Evolutionary conservation across 2,113 vertebrate species (phyloP).

Genomic region (Ammodytes marinus): DNA sequence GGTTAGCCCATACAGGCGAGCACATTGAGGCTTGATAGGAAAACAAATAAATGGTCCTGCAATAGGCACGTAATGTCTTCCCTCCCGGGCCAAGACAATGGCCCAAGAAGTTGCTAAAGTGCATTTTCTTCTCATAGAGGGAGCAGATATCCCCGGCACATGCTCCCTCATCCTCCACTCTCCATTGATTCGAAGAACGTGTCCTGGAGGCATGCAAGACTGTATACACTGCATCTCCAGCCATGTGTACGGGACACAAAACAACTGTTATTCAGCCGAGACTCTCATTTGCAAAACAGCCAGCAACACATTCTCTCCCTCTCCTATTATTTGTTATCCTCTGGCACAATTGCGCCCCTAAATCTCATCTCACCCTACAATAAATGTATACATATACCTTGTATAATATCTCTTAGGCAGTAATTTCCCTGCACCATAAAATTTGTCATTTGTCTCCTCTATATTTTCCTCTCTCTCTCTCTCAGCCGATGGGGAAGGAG

Average conservation of each 20-base stretch:
- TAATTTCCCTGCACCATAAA: slow-evolving; percentile 70
- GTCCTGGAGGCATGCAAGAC: slow-evolving; percentile 52
- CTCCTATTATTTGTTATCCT: slow-evolving; percentile 59
- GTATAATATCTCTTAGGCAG: slow-evolving; percentile 69
- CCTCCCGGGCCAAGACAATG: slow-evolving; percentile 41
- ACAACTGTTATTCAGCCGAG: slow-evolving; percentile 38
- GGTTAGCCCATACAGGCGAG: neutral
- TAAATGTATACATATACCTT: slow-evolving; percentile 66
- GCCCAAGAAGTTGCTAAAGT: slow-evolving; percentile 48
- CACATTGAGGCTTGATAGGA: slow-evolving; percentile 14
- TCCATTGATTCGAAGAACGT: slow-evolving; percentile 47
- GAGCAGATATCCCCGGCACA: slow-evolving; percentile 27
- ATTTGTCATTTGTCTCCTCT: slow-evolving; percentile 73
- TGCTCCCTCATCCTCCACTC: slow-evolving; percentile 29
- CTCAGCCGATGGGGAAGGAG: slow-evolving; percentile 50
- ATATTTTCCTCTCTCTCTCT: slow-evolving; percentile 44
- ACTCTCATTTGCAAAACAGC: slow-evolving; percentile 45
- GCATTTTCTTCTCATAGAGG: slow-evolving; percentile 47
- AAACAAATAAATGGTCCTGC: slow-evolving; percentile 8
- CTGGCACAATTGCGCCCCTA: slow-evolving; percentile 33
- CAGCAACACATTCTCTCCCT: slow-evolving; percentile 6
- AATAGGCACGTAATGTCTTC: slow-evolving; percentile 32
- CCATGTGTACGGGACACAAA: slow-evolving; percentile 38
- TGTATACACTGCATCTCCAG: slow-evolving; percentile 28
- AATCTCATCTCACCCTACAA: slow-evolving; percentile 64